Percentiles rank a stretch among this genome's conserved stretches.
Evolutionary conservation across 1,140 invertebrate species (phyloP).

Genomic region (Platyura marginata): DNA sequence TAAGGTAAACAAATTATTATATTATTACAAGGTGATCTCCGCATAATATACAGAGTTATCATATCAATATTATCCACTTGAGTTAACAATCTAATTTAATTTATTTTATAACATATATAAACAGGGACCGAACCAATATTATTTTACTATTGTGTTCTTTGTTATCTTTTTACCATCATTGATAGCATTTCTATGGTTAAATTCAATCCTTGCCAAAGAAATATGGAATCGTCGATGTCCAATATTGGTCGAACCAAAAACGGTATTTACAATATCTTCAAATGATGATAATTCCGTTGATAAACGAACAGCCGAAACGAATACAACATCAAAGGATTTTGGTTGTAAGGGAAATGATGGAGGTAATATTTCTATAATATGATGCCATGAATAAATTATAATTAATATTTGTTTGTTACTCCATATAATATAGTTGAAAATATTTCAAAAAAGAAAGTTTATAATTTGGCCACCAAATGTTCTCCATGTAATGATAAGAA

Average conservation of each 20-base stretch:
- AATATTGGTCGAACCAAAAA: background rate
- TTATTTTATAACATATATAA: constrained; percentile 18
- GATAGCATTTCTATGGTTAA: constrained; percentile 29
- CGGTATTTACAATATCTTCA: background rate
- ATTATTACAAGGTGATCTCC: too few relatives aligned
- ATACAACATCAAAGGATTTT: background rate
- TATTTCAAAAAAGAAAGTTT: background rate
- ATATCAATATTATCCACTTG: too few relatives aligned
- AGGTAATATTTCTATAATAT: background rate
- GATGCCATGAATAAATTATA: background rate
- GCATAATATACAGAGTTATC: too few relatives aligned
- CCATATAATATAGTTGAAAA: background rate
- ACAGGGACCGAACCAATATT: constrained; percentile 13
- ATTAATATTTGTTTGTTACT: background rate
- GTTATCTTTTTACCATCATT: constrained; percentile 32
- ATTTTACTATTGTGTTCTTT: constrained; percentile 26
- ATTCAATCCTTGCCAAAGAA: constrained; percentile 29
- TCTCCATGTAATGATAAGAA: background rate
- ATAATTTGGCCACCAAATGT: background rate
- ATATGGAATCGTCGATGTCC: constrained; percentile 24
- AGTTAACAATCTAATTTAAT: constrained; percentile 4
- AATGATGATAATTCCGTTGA: background rate
- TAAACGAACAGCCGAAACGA: background rate
- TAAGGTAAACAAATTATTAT: constrained; percentile 7
- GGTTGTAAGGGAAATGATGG: background rate